phyloP scores from a whole-genome alignment of 2,113 vertebrate species.

The Pelodiscus sinensis region DNA sequence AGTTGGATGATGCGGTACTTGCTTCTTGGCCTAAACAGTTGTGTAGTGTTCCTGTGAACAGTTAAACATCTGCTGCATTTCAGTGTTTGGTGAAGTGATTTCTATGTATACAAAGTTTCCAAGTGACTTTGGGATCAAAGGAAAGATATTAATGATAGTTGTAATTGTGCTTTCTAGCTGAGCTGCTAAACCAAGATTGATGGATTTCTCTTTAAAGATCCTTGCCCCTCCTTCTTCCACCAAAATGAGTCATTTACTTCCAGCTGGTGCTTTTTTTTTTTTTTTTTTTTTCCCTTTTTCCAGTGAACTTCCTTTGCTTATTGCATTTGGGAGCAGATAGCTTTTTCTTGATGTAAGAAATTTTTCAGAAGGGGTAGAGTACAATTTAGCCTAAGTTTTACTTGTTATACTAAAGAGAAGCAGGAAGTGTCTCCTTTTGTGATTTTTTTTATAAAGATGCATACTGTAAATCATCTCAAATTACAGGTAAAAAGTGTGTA shows the following conservation, averaged over 20 bases:
- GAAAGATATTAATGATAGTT: conserved; percentile 29
- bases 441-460: conserved; percentile 19
- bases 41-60: not conserved
- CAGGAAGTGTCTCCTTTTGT: not conserved
- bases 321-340: conserved; percentile 29
- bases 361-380: not conserved
- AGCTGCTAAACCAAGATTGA: conserved; percentile 35
- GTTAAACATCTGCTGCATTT: not conserved
- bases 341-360: not conserved
- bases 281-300: not conserved
- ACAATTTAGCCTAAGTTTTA: not conserved
- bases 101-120: not conserved
- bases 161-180: conserved; percentile 36
- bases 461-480: conserved; percentile 33
- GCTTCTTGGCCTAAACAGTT: not conserved
- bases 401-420: conserved; percentile 19
- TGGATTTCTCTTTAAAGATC: not conserved
- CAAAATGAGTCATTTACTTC: conserved; percentile 23
- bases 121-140: conserved; percentile 35
- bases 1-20: not conserved
- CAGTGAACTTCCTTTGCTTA: not conserved
- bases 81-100: conserved; percentile 1
- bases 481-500: conserved; percentile 29
- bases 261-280: conserved; percentile 21
- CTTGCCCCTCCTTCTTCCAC: not conserved